Base-by-base conservation (phyloP, 2,888 invertebrate genomes). In the Dascillus cervinus region DNA sequence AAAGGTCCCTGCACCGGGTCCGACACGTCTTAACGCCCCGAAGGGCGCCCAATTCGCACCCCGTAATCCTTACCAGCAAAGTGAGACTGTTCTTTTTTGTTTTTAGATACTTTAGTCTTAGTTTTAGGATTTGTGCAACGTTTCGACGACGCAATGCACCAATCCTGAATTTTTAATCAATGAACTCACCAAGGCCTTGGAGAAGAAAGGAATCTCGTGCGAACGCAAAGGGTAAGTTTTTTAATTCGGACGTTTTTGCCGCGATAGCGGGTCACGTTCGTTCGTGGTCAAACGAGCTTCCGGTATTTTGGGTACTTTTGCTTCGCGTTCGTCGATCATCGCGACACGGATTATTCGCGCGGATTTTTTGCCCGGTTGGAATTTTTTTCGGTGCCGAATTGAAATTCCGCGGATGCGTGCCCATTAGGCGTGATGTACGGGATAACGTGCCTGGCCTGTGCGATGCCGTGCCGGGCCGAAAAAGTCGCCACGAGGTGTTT, bases 21-120 rank as follows among this genome's bases (percentile, higher is more conserved):
- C 70, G 76, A 43, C 73, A 73, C 44, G 76, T 82, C 52, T 64
- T 86, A 20, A 85, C 84, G 1, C 84, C 85, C 0, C 64, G 61
- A 34, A 65, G 57, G 42, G 55, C 58, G 20, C 52, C 55, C 14
- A n/a, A 29, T 8, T 52, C 53, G 14, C 60, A 62, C 37, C 72
- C 72, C 3, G 59, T 56, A 24, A 45, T 66, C 20, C 60, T 73
- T 8, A 64, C 69, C 11, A 67, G 60, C 41, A 72, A 72, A 61
- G 72, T 72, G 52, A 44, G 46, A 17, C 9, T 4, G 22, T 4
- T 12, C 24, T 17, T 31, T 23, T 22, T 22, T 20, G n/a, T 11
- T 24, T 10, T 6, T 4, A 14, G 23, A 10, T 11, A 3, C 10
- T 19, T 32, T 30, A 23, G n/a, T 26, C 43, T 41, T 34, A 47